Evolutionary conservation across 2,888 invertebrate species (phyloP), one percentile per base, ranked within the genome.

Genomic region (Drosophila affinis): DNA sequence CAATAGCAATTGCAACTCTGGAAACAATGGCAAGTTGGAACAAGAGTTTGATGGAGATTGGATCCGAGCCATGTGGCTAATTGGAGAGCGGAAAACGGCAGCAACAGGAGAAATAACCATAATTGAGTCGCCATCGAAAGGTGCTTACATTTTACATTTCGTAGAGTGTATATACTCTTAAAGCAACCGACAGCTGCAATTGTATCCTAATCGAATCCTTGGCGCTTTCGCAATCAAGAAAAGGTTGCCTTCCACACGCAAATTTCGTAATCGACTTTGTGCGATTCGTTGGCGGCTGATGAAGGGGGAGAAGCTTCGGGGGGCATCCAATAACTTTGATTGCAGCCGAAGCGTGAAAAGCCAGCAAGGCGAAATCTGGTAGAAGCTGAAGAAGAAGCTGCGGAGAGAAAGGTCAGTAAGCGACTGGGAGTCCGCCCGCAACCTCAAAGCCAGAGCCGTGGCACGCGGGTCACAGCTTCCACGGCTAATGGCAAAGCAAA

Each of bases 311-410:
- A n/a, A 7, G 39, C 14, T 39, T 14, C n/a, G 6, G 29, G 68
- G 55, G 39, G 34, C 59, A 71, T 75, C 72, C 63, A 60, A 80
- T 72, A 86, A 88, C 81, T 83, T 81, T 75, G 75, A 76, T 81
- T 83, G 76, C 73, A 70, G 71, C 17, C 63, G 70, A 76, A 78
- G 86, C 86, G 68, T 80, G 61, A 82, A 68, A 87, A 65, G 71
- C 58, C 78, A 78, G 65, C 54, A 62, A 70, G 62, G 57, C 57
- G 45, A 52, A 51, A 47, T 53, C 58, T 51, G 68, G 21, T 10
- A 32, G 58, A 18, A n/a, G 44, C 39, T 5, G 5, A 12, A 34
- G 5, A 12, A 12, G 12, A 5, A 34, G 12, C 34, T 29, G 44
- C 46, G 29, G 56, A 10, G 45, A 46, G 72, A 72, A 74, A 75